These are phyloP conservation scores for Acleris literana DNA, from an alignment of 2,888 invertebrate genomes.

Conservation along the genomic window DNA sequence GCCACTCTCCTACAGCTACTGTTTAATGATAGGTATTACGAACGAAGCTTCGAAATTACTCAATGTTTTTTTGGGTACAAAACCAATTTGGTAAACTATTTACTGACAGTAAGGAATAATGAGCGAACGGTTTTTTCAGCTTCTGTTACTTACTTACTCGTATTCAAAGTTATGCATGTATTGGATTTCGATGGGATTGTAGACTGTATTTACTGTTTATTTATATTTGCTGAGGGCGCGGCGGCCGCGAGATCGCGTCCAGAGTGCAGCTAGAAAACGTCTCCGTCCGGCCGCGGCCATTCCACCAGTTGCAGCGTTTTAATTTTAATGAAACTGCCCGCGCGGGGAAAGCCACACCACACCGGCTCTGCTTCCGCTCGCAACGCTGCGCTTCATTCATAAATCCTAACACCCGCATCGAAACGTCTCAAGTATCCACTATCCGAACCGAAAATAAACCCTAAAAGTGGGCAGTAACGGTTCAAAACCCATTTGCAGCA, in stretches of 20 bases:
- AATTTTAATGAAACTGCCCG: constrained; percentile 82
- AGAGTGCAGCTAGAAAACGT: constrained; percentile 71
- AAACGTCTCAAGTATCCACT: constrained; percentile 51
- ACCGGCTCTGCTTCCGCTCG: constrained; percentile 80
- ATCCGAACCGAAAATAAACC: constrained; percentile 51
- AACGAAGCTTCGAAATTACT: constrained; percentile 45
- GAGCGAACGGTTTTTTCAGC: constrained; percentile 11
- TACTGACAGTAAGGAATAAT: constrained; percentile 34
- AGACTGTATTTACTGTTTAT: constrained; percentile 20
- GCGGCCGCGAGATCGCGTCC: constrained; percentile 9
- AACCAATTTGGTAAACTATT: constrained; percentile 35
- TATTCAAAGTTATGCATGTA: background rate
- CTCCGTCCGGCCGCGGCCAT: constrained; percentile 74
- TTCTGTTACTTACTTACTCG: background rate
- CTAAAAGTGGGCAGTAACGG: constrained; percentile 50
- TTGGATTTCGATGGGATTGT: background rate
- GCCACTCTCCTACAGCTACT: constrained; percentile 60
- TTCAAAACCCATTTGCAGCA: constrained; percentile 42
- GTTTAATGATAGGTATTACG: constrained; percentile 66
- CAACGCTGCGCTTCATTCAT: constrained; percentile 82
- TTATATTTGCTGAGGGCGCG: constrained; percentile 20
- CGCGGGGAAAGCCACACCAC: constrained; percentile 81
- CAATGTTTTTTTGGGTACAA: constrained; percentile 26
- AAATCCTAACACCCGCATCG: constrained; percentile 58
- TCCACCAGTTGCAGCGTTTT: constrained; percentile 77